A percentile compares a stretch with the other conserved stretches of the same genome.
phyloP scores from a whole-genome alignment of 2,113 vertebrate genomes.

The Myiagra hebetior region DNA sequence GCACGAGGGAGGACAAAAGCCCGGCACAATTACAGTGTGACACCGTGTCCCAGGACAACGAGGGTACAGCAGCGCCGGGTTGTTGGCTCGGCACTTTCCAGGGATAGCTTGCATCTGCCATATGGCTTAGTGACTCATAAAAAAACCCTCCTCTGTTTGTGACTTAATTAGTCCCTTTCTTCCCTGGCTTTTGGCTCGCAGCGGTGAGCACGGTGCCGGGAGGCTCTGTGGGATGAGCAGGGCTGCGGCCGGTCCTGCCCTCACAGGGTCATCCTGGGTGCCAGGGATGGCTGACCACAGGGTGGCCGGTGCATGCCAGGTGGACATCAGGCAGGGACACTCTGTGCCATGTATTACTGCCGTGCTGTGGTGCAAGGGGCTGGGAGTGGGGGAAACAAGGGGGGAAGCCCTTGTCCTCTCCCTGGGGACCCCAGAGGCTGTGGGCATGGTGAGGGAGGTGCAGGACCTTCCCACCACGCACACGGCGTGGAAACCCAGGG shows the following conservation, averaged over 20 bases:
- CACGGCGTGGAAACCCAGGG: background rate
- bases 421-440: background rate
- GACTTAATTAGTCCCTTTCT: slow-evolving; percentile 7
- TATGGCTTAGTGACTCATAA: slow-evolving; percentile 4
- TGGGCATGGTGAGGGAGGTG: background rate
- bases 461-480: background rate
- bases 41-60: background rate
- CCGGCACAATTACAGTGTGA: background rate
- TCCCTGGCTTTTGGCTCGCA: background rate
- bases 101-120: background rate
- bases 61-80: fast-evolving
- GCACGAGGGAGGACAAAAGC: background rate
- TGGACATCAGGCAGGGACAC: background rate
- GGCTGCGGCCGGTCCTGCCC: background rate
- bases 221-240: background rate
- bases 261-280: background rate
- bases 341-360: fast-evolving
- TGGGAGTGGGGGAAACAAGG: fast-evolving
- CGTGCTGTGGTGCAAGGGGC: fast-evolving
- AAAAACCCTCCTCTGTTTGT: background rate
- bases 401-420: background rate
- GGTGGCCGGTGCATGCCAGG: background rate
- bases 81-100: background rate
- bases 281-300: fast-evolving
- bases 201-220: fast-evolving